These are phyloP conservation scores for Alethe diademata DNA, from an alignment of 2,113 vertebrate species.

Conservation along the genomic window DNA sequence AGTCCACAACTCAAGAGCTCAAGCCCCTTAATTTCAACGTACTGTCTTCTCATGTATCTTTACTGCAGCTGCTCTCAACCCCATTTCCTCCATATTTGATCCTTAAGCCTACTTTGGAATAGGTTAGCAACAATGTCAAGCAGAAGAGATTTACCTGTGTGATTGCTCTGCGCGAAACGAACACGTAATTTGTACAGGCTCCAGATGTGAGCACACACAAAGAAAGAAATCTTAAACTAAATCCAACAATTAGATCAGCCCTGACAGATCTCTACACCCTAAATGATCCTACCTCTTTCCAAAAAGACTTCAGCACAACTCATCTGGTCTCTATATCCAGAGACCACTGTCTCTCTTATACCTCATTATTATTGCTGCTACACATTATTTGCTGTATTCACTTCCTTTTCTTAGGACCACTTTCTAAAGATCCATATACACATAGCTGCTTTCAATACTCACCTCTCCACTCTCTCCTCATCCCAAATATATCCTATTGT, in stretches of 20 bases:
- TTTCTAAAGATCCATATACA: not conserved
- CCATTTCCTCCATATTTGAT: not conserved
- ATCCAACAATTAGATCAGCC: not conserved
- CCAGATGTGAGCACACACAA: not conserved
- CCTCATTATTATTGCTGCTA: not conserved
- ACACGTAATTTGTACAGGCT: fast-evolving
- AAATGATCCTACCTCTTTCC: not conserved
- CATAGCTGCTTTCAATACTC: not conserved
- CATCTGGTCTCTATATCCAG: not conserved
- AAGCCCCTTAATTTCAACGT: not conserved
- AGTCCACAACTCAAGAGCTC: not conserved
- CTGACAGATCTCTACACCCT: not conserved
- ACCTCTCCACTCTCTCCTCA: not conserved
- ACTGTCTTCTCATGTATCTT: not conserved
- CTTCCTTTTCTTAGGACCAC: not conserved
- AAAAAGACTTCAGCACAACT: not conserved
- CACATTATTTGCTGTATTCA: not conserved
- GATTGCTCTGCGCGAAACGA: not conserved
- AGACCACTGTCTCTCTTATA: not conserved
- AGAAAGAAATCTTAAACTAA: not conserved
- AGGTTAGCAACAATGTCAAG: not conserved
- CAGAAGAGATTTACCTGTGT: not conserved
- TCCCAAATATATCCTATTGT: fast-evolving
- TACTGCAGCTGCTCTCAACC: not conserved
- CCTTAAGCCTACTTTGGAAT: not conserved